These are phyloP conservation scores for Hyla sarda DNA, from an alignment of 2,113 vertebrate genomes.

Conservation along the genomic window DNA sequence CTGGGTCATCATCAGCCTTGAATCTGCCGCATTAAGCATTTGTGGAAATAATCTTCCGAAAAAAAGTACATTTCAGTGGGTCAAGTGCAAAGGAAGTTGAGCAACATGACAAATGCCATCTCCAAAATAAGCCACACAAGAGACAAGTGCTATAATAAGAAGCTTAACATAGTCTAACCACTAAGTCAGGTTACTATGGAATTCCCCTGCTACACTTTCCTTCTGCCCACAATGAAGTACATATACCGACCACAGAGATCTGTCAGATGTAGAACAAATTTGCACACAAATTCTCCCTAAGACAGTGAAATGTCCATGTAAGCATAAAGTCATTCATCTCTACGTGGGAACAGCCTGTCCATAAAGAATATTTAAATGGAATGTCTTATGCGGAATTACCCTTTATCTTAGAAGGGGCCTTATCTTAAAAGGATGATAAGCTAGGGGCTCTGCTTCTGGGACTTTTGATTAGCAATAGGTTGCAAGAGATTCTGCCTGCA, in stretches of 20 bases:
- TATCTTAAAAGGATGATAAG: too few species aligned
- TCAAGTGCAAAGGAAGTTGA: slow-evolving; percentile 41
- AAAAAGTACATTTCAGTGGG: slow-evolving; percentile 26
- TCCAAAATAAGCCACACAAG: neutral
- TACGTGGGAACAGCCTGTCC: neutral
- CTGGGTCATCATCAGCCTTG: neutral
- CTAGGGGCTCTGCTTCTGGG: too few species aligned
- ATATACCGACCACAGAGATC: neutral
- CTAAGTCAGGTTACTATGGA: slow-evolving; percentile 19
- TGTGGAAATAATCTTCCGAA: neutral
- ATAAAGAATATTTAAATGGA: too few species aligned
- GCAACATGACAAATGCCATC: slow-evolving; percentile 27
- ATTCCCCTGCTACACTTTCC: slow-evolving; percentile 32
- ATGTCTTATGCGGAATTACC: too few species aligned
- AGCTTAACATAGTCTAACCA: neutral
- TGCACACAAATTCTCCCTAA: neutral
- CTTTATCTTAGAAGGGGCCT: too few species aligned
- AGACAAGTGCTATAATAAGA: slow-evolving; percentile 24
- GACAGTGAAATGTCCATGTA: neutral
- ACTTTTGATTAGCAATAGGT: too few species aligned
- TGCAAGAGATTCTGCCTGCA: too few species aligned
- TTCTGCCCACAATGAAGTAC: neutral
- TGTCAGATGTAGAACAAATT: neutral
- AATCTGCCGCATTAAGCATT: neutral
- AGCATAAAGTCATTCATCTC: neutral